phyloP scores from a whole-genome alignment of 2,113 vertebrate species.

The Gymnarchus niloticus region DNA sequence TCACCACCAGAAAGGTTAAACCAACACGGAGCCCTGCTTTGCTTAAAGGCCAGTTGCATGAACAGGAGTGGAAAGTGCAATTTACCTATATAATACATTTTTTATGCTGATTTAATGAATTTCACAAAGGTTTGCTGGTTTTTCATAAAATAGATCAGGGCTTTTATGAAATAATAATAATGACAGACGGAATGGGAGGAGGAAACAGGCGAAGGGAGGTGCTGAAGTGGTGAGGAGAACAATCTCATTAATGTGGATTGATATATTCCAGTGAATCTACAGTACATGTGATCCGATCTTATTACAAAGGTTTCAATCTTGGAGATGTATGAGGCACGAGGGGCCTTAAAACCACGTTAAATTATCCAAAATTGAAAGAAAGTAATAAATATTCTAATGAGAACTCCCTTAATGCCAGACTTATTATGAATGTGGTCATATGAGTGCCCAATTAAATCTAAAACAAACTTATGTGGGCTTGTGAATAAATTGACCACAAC shows the following conservation, averaged over 20 bases:
- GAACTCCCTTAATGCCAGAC: slow-evolving; percentile 39
- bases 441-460: slow-evolving; percentile 52
- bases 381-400: slow-evolving; percentile 77
- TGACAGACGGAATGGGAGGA: slow-evolving; percentile 64
- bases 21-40: slow-evolving; percentile 87
- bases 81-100: slow-evolving; percentile 98
- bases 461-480: slow-evolving; percentile 56
- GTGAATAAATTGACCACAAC: slow-evolving; percentile 50
- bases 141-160: slow-evolving; percentile 91
- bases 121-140: slow-evolving; percentile 94
- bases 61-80: slow-evolving; percentile 75
- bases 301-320: slow-evolving; percentile 69
- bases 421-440: slow-evolving; percentile 48
- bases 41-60: slow-evolving; percentile 82
- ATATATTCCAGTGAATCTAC: slow-evolving; percentile 91
- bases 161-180: slow-evolving; percentile 98
- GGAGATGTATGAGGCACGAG: slow-evolving; percentile 69
- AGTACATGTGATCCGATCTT: slow-evolving; percentile 75
- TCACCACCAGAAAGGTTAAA: slow-evolving; percentile 90
- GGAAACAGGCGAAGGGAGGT: slow-evolving; percentile 46
- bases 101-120: slow-evolving; percentile 99
- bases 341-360: slow-evolving; percentile 64
- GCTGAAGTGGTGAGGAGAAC: slow-evolving; percentile 84
- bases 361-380: slow-evolving; percentile 80
- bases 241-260: slow-evolving; percentile 97